phyloP scores from a whole-genome alignment of 2,113 vertebrate species.

The Scatophagus argus region DNA sequence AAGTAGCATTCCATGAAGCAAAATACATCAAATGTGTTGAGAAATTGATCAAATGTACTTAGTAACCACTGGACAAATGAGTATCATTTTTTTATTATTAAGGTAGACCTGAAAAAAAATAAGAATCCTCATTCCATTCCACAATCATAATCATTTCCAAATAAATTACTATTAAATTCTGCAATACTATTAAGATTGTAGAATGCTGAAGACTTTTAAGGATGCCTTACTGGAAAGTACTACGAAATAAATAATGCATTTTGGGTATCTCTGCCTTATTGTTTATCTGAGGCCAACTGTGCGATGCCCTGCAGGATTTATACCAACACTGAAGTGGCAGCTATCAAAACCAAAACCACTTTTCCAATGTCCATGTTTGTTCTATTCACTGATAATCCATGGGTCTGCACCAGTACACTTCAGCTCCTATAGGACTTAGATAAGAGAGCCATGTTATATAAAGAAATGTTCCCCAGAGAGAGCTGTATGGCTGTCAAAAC shows the following conservation, averaged over 20 bases:
- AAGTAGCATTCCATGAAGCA: too few relatives aligned
- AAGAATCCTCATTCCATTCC: too few relatives aligned
- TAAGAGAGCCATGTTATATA: constrained; percentile 30
- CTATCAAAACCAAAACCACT: constrained; percentile 6
- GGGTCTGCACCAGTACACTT: neutral
- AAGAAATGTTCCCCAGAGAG: constrained; percentile 41
- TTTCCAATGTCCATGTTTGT: constrained; percentile 3
- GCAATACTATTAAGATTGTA: too few relatives aligned
- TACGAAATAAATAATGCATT: neutral
- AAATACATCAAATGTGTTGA: too few relatives aligned
- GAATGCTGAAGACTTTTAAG: neutral
- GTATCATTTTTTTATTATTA: too few relatives aligned
- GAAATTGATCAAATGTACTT: too few relatives aligned
- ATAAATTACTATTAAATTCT: neutral
- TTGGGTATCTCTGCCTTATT: neutral
- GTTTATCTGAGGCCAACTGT: neutral
- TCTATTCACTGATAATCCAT: constrained; percentile 5
- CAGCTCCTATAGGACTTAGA: constrained; percentile 9
- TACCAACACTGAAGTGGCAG: constrained; percentile 3
- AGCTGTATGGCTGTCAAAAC: constrained; percentile 51
- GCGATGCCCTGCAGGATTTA: neutral
- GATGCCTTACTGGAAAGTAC: neutral
- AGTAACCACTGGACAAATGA: too few relatives aligned
- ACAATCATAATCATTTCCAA: neutral
- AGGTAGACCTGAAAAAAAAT: neutral